These are phyloP conservation scores for Automeris io DNA, from an alignment of 2,888 invertebrate genomes.

Conservation along the genomic window DNA sequence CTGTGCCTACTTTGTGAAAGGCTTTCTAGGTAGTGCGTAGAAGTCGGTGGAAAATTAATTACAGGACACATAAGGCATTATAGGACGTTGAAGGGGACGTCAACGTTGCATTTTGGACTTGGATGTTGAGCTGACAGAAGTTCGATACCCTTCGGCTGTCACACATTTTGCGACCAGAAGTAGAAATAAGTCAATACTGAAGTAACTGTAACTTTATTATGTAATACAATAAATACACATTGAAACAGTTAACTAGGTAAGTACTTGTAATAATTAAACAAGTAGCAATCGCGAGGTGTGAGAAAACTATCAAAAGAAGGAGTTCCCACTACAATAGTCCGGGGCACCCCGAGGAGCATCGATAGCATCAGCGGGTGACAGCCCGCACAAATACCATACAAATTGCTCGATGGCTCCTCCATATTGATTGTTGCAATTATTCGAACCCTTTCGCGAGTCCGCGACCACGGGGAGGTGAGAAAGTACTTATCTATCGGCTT, in stretches of 20 bases:
- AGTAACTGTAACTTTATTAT: no score
- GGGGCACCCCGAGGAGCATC: slow-evolving; percentile 58
- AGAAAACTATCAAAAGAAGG: slow-evolving; percentile 57
- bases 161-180: no score
- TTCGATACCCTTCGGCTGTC: no score
- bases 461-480: slow-evolving; percentile 72
- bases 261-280: not conserved
- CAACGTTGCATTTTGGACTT: no score
- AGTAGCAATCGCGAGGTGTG: slow-evolving; percentile 52
- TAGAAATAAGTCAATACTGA: no score
- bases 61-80: no score
- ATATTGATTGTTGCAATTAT: slow-evolving; percentile 76
- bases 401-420: slow-evolving; percentile 73
- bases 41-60: no score
- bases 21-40: not conserved
- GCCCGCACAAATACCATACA: slow-evolving; percentile 76
- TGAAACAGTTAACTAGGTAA: no score
- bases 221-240: no score
- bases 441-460: slow-evolving; percentile 68
- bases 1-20: not conserved
- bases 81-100: no score
- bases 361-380: slow-evolving; percentile 73
- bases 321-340: slow-evolving; percentile 49
- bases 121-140: no score
- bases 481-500: slow-evolving; percentile 63